phyloP scores from a whole-genome alignment of 2,888 invertebrate genomes.

The Mythimna pallens region DNA sequence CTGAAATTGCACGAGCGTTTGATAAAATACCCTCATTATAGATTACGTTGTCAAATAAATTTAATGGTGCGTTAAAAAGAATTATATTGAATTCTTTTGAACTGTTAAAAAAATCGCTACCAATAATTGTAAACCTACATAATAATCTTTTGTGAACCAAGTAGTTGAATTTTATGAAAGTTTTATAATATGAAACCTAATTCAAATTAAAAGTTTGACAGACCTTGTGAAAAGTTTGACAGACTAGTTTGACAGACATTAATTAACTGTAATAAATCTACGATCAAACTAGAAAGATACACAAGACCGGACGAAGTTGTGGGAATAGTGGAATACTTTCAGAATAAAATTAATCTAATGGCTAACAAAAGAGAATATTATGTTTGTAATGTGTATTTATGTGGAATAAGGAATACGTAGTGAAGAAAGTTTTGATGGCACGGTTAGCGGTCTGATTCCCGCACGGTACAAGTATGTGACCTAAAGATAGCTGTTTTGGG shows the following conservation, averaged over 20 bases:
- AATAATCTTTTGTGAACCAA: neutral
- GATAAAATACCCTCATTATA: constrained; percentile 58
- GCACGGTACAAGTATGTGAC: too few species aligned
- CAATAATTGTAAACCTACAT: neutral
- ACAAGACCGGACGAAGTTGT: neutral
- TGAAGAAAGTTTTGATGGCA: neutral
- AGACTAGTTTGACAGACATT: neutral
- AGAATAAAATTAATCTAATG: neutral
- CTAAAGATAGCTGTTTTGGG: too few species aligned
- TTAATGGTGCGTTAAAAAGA: constrained; percentile 50
- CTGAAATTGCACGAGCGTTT: constrained; percentile 51
- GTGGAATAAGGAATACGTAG: neutral
- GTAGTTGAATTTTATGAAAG: neutral
- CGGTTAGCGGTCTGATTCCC: too few species aligned
- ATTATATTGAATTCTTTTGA: constrained; percentile 25
- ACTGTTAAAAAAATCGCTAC: constrained; percentile 27
- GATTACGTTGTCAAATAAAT: constrained; percentile 53
- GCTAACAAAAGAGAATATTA: neutral
- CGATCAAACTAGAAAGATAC: constrained; percentile 13
- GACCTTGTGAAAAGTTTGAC: neutral
- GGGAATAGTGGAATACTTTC: neutral
- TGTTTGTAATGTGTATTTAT: too few species aligned
- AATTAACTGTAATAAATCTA: neutral
- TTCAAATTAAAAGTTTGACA: neutral
- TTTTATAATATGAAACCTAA: constrained; percentile 2